Base-by-base conservation (phyloP, 2,888 invertebrate genomes). In the Magallana nippona region DNA sequence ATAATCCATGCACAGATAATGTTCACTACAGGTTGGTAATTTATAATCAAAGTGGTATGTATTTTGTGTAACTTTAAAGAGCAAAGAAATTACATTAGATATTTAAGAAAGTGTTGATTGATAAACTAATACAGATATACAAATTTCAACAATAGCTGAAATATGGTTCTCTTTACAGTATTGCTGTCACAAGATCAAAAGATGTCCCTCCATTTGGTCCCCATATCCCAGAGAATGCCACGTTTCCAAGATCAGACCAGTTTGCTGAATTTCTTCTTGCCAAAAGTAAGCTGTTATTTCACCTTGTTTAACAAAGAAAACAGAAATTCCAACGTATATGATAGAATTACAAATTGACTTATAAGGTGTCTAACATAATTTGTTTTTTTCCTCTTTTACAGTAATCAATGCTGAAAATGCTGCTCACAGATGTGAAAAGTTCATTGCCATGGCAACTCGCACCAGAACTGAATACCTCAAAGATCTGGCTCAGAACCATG, bases 401-500 rank as follows among this genome's bases (percentile, higher is more conserved):
- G 97, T 98, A 63, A 98, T 99, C 88, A 99, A 99, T 94, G 98
- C 98, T 44, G 98, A 99, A 94, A 98, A 98, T 95, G 98, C 98
- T 15, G 98, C 98, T 15, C 98, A 98, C 93, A 96, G 97, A 90
- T 98, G 98, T 78, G 98, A 98, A 92, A 99, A 99, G 95, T 99
- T 99, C 95, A 97, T 97, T 82, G 98, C 98, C 79, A 98, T 99
- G 98, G 98, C 98, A 15, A 98, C 97, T 13, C 96, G 99, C 91
- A 99, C 99, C 71, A 95, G 98, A 88, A 97, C 98, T 94, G 98
- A 98, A 95, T 98, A 98, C 95, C 95, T 99, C 91, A 98, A 98
- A 94, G 99, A 99, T 94, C 95, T 98, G 91, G 97, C 98, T 55
- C 96, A 96, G 88, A 98, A 98, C 94, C 97, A 97, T 94, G 96